Evolutionary conservation across 2,113 vertebrate species (phyloP), one percentile per base, ranked within the genome.

Genomic region (Pseudopipra pipra): DNA sequence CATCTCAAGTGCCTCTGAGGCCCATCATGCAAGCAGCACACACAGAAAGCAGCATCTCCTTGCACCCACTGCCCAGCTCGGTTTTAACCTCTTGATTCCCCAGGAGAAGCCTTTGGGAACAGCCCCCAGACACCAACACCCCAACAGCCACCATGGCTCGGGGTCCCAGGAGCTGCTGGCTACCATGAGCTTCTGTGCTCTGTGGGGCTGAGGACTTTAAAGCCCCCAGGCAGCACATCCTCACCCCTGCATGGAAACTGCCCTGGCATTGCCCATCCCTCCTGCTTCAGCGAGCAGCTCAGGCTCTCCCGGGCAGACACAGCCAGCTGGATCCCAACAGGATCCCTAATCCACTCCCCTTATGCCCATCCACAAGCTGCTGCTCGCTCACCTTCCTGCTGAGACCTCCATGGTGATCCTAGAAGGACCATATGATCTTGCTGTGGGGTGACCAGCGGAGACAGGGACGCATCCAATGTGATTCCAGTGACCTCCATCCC

Each of bases 401-500:
- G 44, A 74, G 47, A 39, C 33, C 22, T 70, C 75, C 28, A 3
- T 1, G 13, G 56, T 19, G 59, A 15, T 73, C 51, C 56, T 22
- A 7, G 51, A 55, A 62, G 43, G 68, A 46, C 30, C 3, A 5
- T 0, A 4, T 55, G 16, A 11, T 5, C 59, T 17, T 9, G 30
- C 41, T 8, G 4, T 19, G 56, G n/a, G 35, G 47, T 49, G 49
- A 7, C 20, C 47, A 14, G 70, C 1, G 13, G 82, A n/a, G 72
- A 41, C 1, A 11, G 77, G 43, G 9, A 63, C 21, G 18, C 13
- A 5, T 19, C 71, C 16, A 63, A 37, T 0, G 6, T n/a, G 7
- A 37, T 49, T 56, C 47, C 8, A 4, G 30, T 62, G 49, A 27
- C 31, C 52, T 20, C 39, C 4, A 12, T 9, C 1, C 0, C 0